Evolutionary conservation across 2,113 vertebrate genomes (phyloP).

Genomic region (Xenopus borealis): DNA sequence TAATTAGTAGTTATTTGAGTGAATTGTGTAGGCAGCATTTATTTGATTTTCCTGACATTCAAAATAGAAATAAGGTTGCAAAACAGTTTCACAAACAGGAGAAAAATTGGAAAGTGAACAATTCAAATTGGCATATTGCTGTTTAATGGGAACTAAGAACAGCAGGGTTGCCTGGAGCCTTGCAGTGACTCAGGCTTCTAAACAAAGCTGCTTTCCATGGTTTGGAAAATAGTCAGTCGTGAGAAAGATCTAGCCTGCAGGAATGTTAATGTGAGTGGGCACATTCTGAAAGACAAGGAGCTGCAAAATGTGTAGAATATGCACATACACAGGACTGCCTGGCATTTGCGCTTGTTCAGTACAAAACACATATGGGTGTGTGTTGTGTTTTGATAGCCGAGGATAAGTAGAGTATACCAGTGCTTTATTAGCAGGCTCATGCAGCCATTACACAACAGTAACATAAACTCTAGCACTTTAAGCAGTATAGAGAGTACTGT

Average conservation of each 20-base stretch:
- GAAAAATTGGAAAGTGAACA: slow-evolving; percentile 18
- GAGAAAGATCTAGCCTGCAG: slow-evolving; percentile 30
- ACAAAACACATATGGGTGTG: too few species aligned
- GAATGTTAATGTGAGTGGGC: slow-evolving; percentile 29
- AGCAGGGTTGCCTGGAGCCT: slow-evolving; percentile 30
- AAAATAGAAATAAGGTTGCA: neutral
- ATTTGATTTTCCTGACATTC: too few species aligned
- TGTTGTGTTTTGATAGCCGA: too few species aligned
- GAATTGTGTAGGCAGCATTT: too few species aligned
- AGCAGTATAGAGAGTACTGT: too few species aligned
- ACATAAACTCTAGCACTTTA: too few species aligned
- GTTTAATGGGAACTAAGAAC: slow-evolving; percentile 34
- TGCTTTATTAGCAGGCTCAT: too few species aligned
- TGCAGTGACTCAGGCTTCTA: slow-evolving; percentile 32
- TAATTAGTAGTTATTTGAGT: too few species aligned
- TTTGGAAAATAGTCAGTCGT: slow-evolving; percentile 21
- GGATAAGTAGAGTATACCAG: too few species aligned
- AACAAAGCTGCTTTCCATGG: slow-evolving; percentile 23
- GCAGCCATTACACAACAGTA: too few species aligned
- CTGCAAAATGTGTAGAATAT: slow-evolving; percentile 12
- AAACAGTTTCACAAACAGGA: neutral
- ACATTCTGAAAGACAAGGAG: slow-evolving; percentile 16
- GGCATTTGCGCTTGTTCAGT: too few species aligned
- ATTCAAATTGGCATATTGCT: slow-evolving; percentile 34
- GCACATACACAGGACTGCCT: too few species aligned